Conservation (phyloP, 2,888 invertebrate species). For the Dendrolimus pini region DNA sequence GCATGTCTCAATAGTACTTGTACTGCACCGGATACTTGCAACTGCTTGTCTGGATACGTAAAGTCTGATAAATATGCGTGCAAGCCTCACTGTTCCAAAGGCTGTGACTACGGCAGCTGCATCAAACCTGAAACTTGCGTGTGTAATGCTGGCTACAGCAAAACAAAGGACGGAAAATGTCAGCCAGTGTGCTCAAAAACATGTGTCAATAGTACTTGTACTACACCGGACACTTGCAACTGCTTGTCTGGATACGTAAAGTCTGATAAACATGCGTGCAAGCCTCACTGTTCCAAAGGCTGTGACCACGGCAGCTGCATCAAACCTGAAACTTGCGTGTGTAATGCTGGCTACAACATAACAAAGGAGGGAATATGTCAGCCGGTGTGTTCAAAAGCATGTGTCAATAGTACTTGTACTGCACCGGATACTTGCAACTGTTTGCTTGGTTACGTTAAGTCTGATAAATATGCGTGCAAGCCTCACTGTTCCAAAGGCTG, state of each 20-base stretch:
- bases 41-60: neutral
- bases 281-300: constrained; percentile 13
- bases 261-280: constrained; percentile 1
- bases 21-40: constrained; percentile 15
- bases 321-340: constrained; percentile 15
- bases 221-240: no score
- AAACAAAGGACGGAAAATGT: neutral
- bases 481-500: no score
- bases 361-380: neutral
- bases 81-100: neutral
- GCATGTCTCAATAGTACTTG: constrained; percentile 17
- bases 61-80: neutral
- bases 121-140: neutral
- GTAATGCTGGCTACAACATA: constrained; percentile 14
- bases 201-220: no score
- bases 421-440: constrained; percentile 22
- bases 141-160: neutral
- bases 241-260: no score
- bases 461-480: no score
- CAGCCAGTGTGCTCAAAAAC: neutral
- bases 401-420: constrained; percentile 10
- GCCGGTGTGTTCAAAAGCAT: neutral
- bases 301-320: constrained; percentile 16
- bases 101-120: neutral
- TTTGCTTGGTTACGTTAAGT: constrained; percentile 9